Evolutionary conservation across 2,113 vertebrate species (phyloP).

Genomic region (Leucosticte australis): DNA sequence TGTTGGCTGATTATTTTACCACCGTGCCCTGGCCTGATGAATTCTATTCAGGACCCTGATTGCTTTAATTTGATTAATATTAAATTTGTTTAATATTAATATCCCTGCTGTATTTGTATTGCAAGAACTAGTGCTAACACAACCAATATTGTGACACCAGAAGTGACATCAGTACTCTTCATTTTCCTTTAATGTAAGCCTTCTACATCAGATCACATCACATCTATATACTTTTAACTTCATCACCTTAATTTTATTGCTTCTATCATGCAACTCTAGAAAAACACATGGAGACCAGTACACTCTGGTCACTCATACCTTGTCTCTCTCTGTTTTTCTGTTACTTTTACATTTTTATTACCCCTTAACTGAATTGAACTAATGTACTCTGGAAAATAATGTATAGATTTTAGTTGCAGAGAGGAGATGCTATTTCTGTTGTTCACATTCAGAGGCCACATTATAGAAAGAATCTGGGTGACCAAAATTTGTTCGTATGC

Average conservation of each 20-base stretch:
- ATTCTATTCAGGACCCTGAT: not conserved
- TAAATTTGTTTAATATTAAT: no score
- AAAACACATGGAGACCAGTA: not conserved
- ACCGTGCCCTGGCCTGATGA: not conserved
- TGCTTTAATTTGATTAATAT: not conserved
- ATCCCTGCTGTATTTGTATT: not conserved
- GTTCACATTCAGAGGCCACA: not conserved
- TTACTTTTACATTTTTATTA: not conserved
- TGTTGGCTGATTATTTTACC: not conserved
- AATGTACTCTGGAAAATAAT: not conserved
- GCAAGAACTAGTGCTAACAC: not conserved
- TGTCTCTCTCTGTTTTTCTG: not conserved
- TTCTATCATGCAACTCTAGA: not conserved
- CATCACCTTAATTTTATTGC: not conserved
- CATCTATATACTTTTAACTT: not conserved
- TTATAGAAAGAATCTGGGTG: not conserved
- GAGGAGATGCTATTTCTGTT: not conserved
- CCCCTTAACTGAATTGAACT: not conserved
- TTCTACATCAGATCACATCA: not conserved
- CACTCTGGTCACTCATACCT: not conserved
- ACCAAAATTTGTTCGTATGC: not conserved
- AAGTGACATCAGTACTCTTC: not conserved
- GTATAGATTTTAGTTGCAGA: not conserved
- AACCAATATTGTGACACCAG: not conserved
- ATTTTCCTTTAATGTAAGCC: not conserved